Conservation (phyloP, 2,113 vertebrate genomes). For the Apeltes quadracus region DNA sequence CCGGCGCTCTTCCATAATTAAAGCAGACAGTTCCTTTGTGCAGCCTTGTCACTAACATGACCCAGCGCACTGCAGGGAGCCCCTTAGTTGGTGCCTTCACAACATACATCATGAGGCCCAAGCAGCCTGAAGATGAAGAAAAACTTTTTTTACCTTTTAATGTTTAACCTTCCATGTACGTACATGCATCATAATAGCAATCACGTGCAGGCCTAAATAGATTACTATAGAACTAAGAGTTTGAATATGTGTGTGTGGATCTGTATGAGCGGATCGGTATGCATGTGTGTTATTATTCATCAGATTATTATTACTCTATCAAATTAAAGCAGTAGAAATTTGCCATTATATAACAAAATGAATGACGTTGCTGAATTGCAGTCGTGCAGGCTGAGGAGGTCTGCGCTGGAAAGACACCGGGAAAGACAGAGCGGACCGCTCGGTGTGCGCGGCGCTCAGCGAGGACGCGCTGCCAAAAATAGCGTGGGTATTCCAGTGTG, state of each 20-base stretch:
- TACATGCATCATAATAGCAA: neutral
- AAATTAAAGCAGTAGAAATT: no score
- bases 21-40: conserved; percentile 73
- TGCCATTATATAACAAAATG: no score
- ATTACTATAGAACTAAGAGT: no score
- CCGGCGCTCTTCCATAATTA: conserved; percentile 69
- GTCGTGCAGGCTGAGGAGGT: neutral
- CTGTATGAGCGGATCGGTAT: no score
- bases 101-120: conserved; percentile 46
- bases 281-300: no score
- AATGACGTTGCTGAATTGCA: no score
- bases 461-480: neutral
- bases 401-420: neutral
- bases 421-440: neutral
- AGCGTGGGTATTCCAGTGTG: neutral
- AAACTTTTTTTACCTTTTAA: no score
- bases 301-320: no score
- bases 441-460: neutral
- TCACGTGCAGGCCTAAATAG: neutral
- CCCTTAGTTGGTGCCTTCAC: conserved; percentile 28
- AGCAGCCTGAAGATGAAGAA: conserved; percentile 7
- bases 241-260: no score
- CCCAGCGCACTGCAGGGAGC: conserved; percentile 32
- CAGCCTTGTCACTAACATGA: conserved; percentile 66
- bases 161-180: neutral